Evolutionary conservation across 2,888 invertebrate genomes (phyloP).

Genomic region (Archaeoteleia sp.): DNA sequence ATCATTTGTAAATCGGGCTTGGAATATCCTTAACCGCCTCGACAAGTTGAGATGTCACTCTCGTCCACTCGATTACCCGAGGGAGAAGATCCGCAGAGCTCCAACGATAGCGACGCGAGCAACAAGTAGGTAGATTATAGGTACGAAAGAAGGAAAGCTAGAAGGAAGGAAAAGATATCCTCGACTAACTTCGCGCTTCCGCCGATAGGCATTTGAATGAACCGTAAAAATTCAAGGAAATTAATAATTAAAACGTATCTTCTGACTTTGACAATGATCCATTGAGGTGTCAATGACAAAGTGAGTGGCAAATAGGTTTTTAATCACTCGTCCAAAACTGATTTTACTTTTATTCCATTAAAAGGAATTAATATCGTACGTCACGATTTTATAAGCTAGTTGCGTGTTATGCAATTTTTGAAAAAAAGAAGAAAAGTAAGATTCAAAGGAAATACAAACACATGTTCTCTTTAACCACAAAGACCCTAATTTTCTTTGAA

Average conservation of each 20-base stretch:
- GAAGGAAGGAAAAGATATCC: constrained; percentile 24
- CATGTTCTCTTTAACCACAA: background rate
- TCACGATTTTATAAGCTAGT: background rate
- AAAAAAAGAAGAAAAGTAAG: background rate
- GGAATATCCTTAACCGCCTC: no score
- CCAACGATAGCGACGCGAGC: constrained; percentile 15
- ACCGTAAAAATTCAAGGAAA: no score
- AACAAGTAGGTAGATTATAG: constrained; percentile 28
- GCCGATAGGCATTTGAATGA: constrained; percentile 2
- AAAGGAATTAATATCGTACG: background rate
- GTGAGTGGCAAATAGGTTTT: no score
- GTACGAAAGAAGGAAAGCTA: background rate
- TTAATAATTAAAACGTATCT: no score
- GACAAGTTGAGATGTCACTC: constrained; percentile 19
- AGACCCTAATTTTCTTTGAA: constrained; percentile 5
- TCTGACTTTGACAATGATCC: no score
- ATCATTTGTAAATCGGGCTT: no score
- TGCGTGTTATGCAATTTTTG: background rate
- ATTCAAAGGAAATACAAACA: constrained; percentile 7
- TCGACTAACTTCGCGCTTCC: constrained; percentile 13
- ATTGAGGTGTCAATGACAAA: no score
- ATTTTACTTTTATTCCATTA: background rate
- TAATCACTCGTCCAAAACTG: no score
- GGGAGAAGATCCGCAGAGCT: constrained; percentile 3
- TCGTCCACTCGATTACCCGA: constrained; percentile 15